phyloP scores from a whole-genome alignment of 2,113 vertebrate genomes.

The Isurus oxyrinchus region DNA sequence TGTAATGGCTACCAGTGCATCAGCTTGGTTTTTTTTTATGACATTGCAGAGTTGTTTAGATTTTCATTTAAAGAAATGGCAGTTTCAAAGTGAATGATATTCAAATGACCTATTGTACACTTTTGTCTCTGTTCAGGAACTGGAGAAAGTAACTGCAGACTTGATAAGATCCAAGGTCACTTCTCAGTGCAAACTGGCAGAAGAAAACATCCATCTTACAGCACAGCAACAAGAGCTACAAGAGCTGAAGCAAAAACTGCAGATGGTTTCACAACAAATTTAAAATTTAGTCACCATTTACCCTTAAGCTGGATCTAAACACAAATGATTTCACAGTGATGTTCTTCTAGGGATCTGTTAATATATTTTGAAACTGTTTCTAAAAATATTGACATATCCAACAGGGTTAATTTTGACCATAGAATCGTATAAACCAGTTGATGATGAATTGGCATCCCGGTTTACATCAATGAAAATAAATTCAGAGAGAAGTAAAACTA shows the following conservation, averaged over 20 bases:
- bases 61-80: neutral
- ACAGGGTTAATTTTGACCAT: neutral
- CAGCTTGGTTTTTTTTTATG: neutral
- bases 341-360: neutral
- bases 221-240: conserved; percentile 68
- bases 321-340: neutral
- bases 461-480: conserved; percentile 2
- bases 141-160: conserved; percentile 69
- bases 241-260: conserved; percentile 71
- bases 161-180: conserved; percentile 73
- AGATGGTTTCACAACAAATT: conserved; percentile 63
- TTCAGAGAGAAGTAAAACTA: neutral
- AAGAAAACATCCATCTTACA: conserved; percentile 58
- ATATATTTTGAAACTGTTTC: neutral
- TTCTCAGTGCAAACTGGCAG: conserved; percentile 57
- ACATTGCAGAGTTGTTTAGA: neutral
- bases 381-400: neutral
- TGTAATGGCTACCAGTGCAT: neutral
- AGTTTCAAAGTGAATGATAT: conserved; percentile 27
- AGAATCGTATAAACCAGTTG: neutral
- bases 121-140: conserved; percentile 66
- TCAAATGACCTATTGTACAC: conserved; percentile 36
- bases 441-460: neutral
- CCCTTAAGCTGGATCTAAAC: neutral
- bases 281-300: neutral